Conservation (phyloP, 2,797 vertebrate genomes). For the Sebastes nivosus region DNA sequence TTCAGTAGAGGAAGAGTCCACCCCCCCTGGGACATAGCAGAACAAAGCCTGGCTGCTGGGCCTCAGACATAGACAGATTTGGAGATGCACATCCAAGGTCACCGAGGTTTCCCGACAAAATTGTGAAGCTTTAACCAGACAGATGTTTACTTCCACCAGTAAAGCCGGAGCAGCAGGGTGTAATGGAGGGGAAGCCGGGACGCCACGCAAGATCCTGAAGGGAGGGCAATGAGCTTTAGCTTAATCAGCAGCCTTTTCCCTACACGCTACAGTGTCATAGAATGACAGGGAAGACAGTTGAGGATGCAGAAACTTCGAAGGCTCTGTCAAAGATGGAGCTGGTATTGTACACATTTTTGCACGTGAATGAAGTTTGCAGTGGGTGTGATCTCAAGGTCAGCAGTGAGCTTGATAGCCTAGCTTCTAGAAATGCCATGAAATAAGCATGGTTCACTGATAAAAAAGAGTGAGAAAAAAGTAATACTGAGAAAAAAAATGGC, state of each 20-base stretch:
- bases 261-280: not conserved
- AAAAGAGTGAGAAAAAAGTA: no score
- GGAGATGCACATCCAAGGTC: slow-evolving; percentile 50
- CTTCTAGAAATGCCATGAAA: slow-evolving; percentile 10
- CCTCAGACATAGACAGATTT: slow-evolving; percentile 27
- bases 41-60: slow-evolving; percentile 26
- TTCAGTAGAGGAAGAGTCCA: slow-evolving; percentile 8
- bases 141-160: slow-evolving; percentile 26
- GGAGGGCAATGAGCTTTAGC: slow-evolving; percentile 28
- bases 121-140: slow-evolving; percentile 20
- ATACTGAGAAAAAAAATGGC: no score
- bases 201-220: slow-evolving; percentile 2
- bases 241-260: slow-evolving; percentile 22
- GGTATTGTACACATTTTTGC: not conserved
- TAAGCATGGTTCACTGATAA: not conserved
- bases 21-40: slow-evolving; percentile 14
- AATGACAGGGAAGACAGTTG: slow-evolving; percentile 3
- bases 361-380: not conserved
- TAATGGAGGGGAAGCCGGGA: slow-evolving; percentile 18
- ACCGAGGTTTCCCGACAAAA: slow-evolving; percentile 28
- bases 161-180: not conserved
- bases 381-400: not conserved
- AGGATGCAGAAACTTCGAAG: not conserved
- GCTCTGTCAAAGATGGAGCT: not conserved
- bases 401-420: slow-evolving; percentile 2